These are phyloP conservation scores for Drosophila leontia DNA, from an alignment of 1,140 invertebrate genomes.

Conservation along the genomic window DNA sequence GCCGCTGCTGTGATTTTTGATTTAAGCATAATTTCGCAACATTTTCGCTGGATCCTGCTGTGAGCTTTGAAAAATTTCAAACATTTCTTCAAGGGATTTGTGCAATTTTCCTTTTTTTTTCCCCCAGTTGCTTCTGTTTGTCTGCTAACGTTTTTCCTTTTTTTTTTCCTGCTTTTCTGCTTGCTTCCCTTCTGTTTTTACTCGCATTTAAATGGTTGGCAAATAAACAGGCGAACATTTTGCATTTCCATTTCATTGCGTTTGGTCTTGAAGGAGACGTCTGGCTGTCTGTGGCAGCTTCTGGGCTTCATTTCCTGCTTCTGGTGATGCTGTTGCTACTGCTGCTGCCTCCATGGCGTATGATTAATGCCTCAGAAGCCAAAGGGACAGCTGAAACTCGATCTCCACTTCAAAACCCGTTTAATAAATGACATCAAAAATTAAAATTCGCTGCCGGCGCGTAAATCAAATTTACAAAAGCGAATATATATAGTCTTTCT, in stretches of 20 bases:
- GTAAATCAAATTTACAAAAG: conserved; percentile 69
- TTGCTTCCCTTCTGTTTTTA: conserved; percentile 23
- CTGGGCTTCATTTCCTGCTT: conserved; percentile 57
- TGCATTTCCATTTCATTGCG: conserved; percentile 71
- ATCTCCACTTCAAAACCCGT: conserved; percentile 39
- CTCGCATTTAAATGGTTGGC: conserved; percentile 79
- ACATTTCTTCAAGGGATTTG: conserved; percentile 82
- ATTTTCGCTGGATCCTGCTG: conserved; percentile 35
- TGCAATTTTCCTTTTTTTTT: conserved; percentile 72
- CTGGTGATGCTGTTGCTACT: conserved; percentile 2
- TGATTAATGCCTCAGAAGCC: conserved; percentile 65
- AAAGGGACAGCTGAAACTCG: conserved; percentile 32
- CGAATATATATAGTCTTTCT: not conserved
- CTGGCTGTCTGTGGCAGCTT: conserved; percentile 13
- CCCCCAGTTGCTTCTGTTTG: conserved; percentile 11
- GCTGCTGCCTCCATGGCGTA: conserved; percentile 63
- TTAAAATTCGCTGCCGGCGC: conserved; percentile 64
- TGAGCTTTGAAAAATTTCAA: conserved; percentile 77
- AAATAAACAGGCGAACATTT: conserved; percentile 76
- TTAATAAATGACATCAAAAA: conserved; percentile 81
- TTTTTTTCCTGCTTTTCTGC: not conserved
- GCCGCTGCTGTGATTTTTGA: conserved; percentile 78
- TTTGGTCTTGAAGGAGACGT: conserved; percentile 30
- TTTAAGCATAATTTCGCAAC: conserved; percentile 82
- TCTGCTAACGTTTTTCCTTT: conserved; percentile 9